These are phyloP conservation scores for Patella ulyssiponensis DNA, from an alignment of 2,888 invertebrate genomes.

Conservation along the genomic window DNA sequence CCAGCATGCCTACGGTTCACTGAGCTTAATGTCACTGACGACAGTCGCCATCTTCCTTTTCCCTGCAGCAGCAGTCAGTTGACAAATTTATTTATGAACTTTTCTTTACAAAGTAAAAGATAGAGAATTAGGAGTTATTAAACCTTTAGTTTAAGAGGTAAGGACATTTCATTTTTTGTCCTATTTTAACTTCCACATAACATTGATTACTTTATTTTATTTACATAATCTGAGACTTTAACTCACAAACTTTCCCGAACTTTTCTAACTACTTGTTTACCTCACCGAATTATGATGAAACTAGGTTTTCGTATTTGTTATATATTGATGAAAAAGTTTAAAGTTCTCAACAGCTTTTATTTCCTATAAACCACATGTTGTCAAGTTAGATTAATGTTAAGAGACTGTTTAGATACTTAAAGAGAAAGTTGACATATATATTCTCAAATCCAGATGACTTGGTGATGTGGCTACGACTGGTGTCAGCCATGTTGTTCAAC, in stretches of 20 bases:
- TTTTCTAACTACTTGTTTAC: too few species aligned
- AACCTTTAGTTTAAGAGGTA: too few species aligned
- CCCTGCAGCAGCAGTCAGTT: slow-evolving; percentile 16
- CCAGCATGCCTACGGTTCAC: background rate
- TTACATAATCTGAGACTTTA: background rate
- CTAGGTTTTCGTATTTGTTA: too few species aligned
- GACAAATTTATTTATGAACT: slow-evolving; percentile 6
- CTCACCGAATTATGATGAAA: too few species aligned
- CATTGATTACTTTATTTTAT: background rate
- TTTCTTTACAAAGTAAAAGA: too few species aligned
- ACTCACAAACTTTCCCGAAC: background rate
- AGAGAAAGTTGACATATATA: background rate
- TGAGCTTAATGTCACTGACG: slow-evolving; percentile 22
- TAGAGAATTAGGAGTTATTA: too few species aligned
- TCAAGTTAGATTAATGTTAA: background rate
- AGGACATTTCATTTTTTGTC: background rate
- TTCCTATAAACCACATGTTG: background rate
- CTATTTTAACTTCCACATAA: background rate
- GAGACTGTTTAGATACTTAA: background rate
- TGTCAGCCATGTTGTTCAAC: slow-evolving; percentile 2
- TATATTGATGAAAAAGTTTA: too few species aligned
- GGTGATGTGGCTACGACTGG: background rate
- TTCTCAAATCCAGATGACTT: background rate
- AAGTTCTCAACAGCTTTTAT: background rate
- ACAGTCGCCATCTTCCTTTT: slow-evolving; percentile 15